Conservation (phyloP, 2,888 invertebrate genomes). For the Hermaeophaga mercurialis region DNA sequence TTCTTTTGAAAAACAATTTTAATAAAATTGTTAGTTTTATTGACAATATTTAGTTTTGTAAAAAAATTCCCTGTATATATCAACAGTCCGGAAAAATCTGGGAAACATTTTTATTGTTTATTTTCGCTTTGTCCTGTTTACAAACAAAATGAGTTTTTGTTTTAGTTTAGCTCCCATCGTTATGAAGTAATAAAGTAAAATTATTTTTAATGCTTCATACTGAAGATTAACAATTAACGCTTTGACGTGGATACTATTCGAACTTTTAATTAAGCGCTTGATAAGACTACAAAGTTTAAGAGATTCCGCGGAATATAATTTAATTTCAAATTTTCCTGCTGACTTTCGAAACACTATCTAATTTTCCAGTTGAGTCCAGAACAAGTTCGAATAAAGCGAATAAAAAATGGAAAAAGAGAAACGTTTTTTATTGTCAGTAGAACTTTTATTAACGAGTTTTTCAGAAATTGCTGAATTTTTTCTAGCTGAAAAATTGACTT, state of each 20-base stretch:
- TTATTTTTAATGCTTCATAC: constrained; percentile 1
- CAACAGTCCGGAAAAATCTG: no score
- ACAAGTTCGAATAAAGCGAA: not conserved
- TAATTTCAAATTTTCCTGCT: constrained; percentile 17
- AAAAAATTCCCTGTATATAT: no score
- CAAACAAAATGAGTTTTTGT: no score
- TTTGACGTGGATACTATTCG: constrained; percentile 4
- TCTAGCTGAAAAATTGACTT: not conserved
- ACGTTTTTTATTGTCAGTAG: constrained; percentile 2
- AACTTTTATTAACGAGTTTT: constrained; percentile 10
- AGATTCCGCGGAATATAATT: constrained; percentile 20
- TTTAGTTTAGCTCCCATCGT: no score
- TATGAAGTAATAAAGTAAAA: constrained; percentile 8
- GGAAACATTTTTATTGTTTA: no score
- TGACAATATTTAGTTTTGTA: no score
- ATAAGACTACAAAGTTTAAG: constrained; percentile 15
- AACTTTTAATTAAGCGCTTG: constrained; percentile 22
- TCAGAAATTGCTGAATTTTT: not conserved
- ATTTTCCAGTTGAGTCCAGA: constrained; percentile 13
- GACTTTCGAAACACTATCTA: constrained; percentile 19
- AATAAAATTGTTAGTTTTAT: no score
- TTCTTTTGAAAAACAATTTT: no score
- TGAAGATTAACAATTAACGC: constrained; percentile 10
- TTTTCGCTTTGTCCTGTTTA: no score
- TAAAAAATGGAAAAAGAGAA: not conserved